phyloP scores from a whole-genome alignment of 2,113 vertebrate species.

The Etheostoma spectabile region DNA sequence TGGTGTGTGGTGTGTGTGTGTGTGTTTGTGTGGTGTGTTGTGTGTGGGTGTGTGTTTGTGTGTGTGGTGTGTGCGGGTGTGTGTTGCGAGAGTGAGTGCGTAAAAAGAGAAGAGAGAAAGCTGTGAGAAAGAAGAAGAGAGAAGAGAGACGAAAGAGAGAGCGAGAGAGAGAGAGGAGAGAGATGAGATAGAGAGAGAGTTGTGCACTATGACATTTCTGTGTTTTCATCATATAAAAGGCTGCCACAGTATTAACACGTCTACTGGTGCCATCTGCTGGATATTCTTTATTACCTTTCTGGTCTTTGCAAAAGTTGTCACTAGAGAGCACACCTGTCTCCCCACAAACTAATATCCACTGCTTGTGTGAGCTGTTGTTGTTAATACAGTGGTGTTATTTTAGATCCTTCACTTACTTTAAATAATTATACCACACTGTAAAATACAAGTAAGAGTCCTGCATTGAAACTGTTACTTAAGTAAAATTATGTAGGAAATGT shows the following conservation, averaged over 20 bases:
- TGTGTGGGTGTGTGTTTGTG: not conserved
- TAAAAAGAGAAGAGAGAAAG: too few relatives aligned
- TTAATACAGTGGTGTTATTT: not conserved
- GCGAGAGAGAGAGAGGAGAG: too few relatives aligned
- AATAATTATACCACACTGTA: too few relatives aligned
- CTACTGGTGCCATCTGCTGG: conserved; percentile 70
- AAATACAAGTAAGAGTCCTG: not conserved
- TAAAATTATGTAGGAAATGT: not conserved
- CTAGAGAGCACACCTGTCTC: conserved; percentile 52
- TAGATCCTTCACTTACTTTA: too few relatives aligned
- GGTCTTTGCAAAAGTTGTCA: conserved; percentile 2
- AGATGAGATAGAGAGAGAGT: not conserved
- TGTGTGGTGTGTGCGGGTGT: not conserved
- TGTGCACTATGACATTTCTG: not conserved
- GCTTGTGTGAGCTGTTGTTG: not conserved
- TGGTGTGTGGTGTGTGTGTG: not conserved
- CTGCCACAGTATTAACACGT: conserved; percentile 23
- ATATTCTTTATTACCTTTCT: not conserved
- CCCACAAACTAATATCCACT: not conserved
- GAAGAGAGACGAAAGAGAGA: too few relatives aligned
- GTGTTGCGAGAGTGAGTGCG: not conserved
- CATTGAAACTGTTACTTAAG: too few relatives aligned
- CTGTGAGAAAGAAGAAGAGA: too few relatives aligned
- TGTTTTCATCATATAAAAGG: not conserved
- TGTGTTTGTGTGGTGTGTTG: too few relatives aligned